These are phyloP conservation scores for Vireo altiloquus DNA, from an alignment of 2,113 vertebrate species.

Conservation along the genomic window DNA sequence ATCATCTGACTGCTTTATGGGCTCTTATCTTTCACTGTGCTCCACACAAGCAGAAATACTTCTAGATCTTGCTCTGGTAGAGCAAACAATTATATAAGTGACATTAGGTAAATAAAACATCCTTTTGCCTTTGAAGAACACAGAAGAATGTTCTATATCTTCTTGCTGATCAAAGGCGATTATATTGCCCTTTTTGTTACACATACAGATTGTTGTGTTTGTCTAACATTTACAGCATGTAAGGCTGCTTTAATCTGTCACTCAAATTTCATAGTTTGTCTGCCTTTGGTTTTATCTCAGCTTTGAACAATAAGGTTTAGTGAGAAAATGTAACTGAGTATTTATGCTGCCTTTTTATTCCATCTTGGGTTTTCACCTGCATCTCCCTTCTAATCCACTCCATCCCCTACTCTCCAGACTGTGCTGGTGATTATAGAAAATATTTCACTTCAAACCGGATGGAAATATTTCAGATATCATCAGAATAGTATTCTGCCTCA, in stretches of 20 bases:
- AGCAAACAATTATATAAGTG: neutral
- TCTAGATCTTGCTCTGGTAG: neutral
- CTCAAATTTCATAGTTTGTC: neutral
- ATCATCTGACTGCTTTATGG: slow-evolving; percentile 11
- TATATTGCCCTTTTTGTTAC: neutral
- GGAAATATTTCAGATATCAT: neutral
- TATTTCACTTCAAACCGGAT: neutral
- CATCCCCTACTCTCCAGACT: neutral
- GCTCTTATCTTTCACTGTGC: neutral
- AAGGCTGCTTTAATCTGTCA: neutral
- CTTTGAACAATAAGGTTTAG: neutral
- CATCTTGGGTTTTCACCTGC: neutral
- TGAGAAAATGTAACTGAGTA: neutral
- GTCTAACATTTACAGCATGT: neutral
- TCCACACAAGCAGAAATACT: neutral
- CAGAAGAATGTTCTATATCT: neutral
- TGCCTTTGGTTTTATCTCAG: neutral
- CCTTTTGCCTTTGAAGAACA: slow-evolving; percentile 5
- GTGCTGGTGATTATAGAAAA: neutral
- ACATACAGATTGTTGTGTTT: neutral
- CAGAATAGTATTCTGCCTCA: neutral
- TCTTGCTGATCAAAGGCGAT: neutral
- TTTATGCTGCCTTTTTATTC: neutral
- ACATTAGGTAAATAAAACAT: neutral
- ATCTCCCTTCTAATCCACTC: neutral